Conservation (phyloP, 2,113 vertebrate genomes). For the Anser cygnoides region DNA sequence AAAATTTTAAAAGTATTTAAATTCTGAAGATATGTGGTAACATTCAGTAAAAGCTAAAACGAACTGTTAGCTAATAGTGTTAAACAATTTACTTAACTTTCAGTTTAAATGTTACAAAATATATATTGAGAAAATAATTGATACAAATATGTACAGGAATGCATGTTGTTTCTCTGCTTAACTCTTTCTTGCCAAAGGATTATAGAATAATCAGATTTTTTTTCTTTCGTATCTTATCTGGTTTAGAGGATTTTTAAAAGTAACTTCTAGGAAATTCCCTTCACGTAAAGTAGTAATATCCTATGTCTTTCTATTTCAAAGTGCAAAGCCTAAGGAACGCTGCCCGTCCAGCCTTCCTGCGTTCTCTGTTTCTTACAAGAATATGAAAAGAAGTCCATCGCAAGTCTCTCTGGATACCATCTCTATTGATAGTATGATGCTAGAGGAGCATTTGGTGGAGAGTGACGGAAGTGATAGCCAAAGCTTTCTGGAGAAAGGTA, state of each 20-base stretch:
- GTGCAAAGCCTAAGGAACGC: constrained; percentile 89
- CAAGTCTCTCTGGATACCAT: constrained; percentile 92
- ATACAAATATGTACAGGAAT: background rate
- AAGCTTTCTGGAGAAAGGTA: constrained; percentile 88
- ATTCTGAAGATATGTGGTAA: background rate
- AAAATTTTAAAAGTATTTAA: background rate
- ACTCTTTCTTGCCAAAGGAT: background rate
- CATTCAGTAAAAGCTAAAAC: background rate
- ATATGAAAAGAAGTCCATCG: constrained; percentile 93
- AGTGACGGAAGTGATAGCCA: constrained; percentile 90
- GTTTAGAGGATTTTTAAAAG: background rate
- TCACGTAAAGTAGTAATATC: constrained; percentile 21
- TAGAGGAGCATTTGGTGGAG: constrained; percentile 85
- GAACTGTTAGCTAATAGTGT: background rate
- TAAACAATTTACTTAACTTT: background rate
- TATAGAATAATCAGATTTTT: background rate
- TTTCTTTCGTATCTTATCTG: background rate
- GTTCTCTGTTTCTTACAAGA: constrained; percentile 90
- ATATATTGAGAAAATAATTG: background rate
- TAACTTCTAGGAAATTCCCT: background rate
- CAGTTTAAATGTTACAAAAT: background rate
- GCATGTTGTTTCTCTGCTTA: background rate
- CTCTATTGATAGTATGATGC: constrained; percentile 91
- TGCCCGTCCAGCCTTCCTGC: constrained; percentile 81
- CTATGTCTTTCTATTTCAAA: constrained; percentile 74